Evolutionary conservation across 1,140 invertebrate genomes (phyloP), one percentile per base, ranked within the genome.

Genomic region (Pogonomyrmex barbatus): DNA sequence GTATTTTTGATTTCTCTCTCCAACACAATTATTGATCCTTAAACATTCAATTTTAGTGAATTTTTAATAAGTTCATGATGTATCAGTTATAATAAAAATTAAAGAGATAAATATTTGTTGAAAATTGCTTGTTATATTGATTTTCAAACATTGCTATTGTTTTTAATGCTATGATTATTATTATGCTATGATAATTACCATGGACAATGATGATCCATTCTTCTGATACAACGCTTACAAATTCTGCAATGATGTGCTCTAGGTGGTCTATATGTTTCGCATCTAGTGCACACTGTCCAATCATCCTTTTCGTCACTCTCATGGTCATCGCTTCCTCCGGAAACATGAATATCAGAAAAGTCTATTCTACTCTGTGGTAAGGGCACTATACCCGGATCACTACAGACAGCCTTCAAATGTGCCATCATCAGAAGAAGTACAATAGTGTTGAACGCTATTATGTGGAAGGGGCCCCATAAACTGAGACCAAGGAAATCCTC

Each of bases 11-110:
- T 99, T 99, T 91, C 97, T 96, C 95, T 99, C 98, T 65, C 98
- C 98, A 50, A 99, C 98, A 95, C 98, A 99, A 94, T 99, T 99
- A 93, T 99, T 99, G 54, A 98, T 98, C 98, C 97, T 97, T 88
- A 95, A 89, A 94, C 93, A 83, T 86, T 67, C 90, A 75, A 77
- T 56, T 42, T 24, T 24, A 24, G 71, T 3, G 47, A 71, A 10
- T 30, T 4, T 70, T 62, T 56, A 63, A 52, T 33, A 87, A 47
- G 30, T 68, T 2, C 24, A 6, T 9, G 8, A 45, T 45, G 42
- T 45, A 8, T 45, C 8, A 45, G 17, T 24, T 33, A 47, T 56
- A 39, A 54, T 8, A 67, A 50, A 73, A 82, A 67, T 68, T 3
- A 60, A 75, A 67, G 36, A 33, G 17, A 45, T 36, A 62, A 17